Evolutionary conservation across 2,797 vertebrate species (phyloP), one percentile per base, ranked within the genome.

Genomic region (Amblyraja radiata): DNA sequence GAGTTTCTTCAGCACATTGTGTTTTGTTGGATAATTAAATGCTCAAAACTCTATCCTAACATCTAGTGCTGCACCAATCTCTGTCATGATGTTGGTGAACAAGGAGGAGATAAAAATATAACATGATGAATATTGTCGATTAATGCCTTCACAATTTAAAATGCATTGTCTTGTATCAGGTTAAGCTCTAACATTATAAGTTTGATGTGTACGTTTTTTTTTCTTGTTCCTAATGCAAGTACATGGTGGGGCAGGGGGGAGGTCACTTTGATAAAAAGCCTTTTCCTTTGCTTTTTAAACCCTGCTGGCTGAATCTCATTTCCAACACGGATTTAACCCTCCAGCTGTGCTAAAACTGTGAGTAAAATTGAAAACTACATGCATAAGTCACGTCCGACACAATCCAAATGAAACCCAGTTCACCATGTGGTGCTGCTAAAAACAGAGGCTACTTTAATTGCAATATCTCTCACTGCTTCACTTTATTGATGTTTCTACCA

Each of bases 311-410:
- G 23, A 74, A 74, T 4, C 23, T 74, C 36, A 91, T 46, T 74
- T 91, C 65, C 28, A 46, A 23, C 39, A 74, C 71, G 13, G 68
- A 25, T 74, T 54, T 91, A 25, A 8, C 23, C 68, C 32, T 54
- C 90, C 14, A 68, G 90, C 71, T 74, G 68, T 91, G 68, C 1
- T 73, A 74, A 74, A 74, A 8, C 23, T 91, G 36, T 74, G 8
- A 28, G 90, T 91, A 54, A 91, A 91, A 91, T 91, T 91, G 90
- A 74, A 11, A 21, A 10, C 88, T 68, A 73, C 73, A 36, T 91
- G 32, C 28, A 39, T 39, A 32, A 39, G 86, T 90, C 86, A 90
- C 61, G 23, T 28, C 32, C 16, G 23, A 11, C 46, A 71, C 68
- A 23, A 25, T 74, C 25, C 71, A 73, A 74, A 74, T 54, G 36